phyloP scores from a whole-genome alignment of 2,113 vertebrate genomes.

The Polypterus senegalus region DNA sequence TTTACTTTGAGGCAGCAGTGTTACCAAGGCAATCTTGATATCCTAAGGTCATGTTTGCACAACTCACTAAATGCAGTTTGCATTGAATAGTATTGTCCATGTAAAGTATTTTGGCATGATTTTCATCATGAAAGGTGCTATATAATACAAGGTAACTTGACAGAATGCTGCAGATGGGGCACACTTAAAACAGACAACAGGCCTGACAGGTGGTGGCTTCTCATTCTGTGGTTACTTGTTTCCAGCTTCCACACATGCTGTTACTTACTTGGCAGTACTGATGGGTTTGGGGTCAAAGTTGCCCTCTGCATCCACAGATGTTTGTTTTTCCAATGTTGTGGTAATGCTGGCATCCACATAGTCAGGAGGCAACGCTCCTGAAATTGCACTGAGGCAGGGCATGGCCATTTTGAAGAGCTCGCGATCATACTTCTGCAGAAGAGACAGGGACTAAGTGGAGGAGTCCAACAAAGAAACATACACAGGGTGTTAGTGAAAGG shows the following conservation, averaged over 20 bases:
- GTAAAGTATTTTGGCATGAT: too few relatives aligned
- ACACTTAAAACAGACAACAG: not conserved
- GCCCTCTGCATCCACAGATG: slow-evolving; percentile 79
- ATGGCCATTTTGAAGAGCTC: slow-evolving; percentile 97
- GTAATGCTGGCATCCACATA: slow-evolving; percentile 77
- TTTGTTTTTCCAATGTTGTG: slow-evolving; percentile 70
- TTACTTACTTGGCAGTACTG: slow-evolving; percentile 79
- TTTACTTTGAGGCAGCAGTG: too few relatives aligned
- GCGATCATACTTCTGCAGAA: slow-evolving; percentile 78
- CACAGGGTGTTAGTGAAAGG: slow-evolving; percentile 31
- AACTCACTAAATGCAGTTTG: too few relatives aligned
- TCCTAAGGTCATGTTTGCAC: too few relatives aligned
- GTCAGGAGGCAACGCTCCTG: slow-evolving; percentile 86
- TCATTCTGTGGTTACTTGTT: not conserved
- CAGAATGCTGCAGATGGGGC: too few relatives aligned
- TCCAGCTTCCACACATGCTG: not conserved
- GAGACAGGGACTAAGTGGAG: slow-evolving; percentile 48
- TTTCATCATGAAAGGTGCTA: too few relatives aligned
- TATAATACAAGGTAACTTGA: too few relatives aligned
- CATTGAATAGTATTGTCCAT: too few relatives aligned
- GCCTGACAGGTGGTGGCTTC: not conserved
- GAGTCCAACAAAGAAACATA: slow-evolving; percentile 45
- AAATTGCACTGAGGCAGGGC: slow-evolving; percentile 92
- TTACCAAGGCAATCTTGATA: too few relatives aligned
- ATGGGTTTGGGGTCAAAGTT: slow-evolving; percentile 96